Base-by-base conservation (phyloP, 2,797 vertebrate species). In the Helarctos malayanus region DNA sequence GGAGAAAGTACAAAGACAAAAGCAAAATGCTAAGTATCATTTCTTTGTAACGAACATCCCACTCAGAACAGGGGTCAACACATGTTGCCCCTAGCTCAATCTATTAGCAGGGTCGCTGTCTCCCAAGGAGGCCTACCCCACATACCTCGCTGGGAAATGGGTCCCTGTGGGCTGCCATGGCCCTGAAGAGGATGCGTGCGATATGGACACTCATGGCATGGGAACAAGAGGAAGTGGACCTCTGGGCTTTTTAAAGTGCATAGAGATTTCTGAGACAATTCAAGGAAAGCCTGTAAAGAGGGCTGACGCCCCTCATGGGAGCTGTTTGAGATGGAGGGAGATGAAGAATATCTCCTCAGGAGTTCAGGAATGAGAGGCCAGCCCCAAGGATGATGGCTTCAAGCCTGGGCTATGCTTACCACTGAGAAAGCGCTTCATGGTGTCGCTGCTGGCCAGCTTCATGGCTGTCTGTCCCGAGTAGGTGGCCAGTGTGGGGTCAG, bases 381-480 rank as follows among this genome's bases (percentile, higher is more conserved):
- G 38, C 56, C 83, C 61, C 13, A 1, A 61, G 75, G 83, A 79
- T 11, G 13, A 69, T 7, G 14, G 52, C n/a, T 73, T 57, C 47
- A 73, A 81, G 86, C n/a, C 12, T 38, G 35, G 47, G 56, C 78
- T 38, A 15, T 38, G 61, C 98, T 97, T 98, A 99, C 99, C 99
- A n/a, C 98, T 99, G 94, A 99, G 99, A 98, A 99, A 99, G 94
- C 98, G 98, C 98, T 99, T 99, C 99, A 99, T 99, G 98, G 98
- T 98, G 0, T 99, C 98, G 6, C 99, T 99, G 96, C 99, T 99
- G 96, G 99, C 99, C 97, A 99, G 97, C 97, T 99, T 99, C 98
- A 99, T 99, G 2, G 99, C 99, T 0, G 99, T 99, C 99, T 99
- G 99, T 85, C 99, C 99, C 0, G 99, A 99, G 98, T 99, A 99